A percentile compares a stretch with the other conserved stretches of the same genome.
Evolutionary conservation across 2,888 invertebrate genomes (phyloP).

Genomic region (Craniophora ligustri): DNA sequence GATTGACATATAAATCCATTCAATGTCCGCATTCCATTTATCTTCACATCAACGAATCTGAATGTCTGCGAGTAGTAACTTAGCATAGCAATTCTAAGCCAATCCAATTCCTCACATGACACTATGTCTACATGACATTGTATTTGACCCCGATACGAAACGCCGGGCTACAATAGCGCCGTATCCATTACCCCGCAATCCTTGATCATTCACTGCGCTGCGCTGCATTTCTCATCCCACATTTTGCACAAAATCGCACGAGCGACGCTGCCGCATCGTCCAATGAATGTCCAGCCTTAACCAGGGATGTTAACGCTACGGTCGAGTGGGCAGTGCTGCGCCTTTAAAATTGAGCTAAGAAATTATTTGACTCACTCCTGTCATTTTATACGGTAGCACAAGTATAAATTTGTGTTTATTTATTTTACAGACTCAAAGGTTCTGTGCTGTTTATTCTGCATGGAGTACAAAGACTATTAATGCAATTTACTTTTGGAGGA

Average conservation of each 20-base stretch:
- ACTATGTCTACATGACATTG: slow-evolving; percentile 28
- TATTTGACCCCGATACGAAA: slow-evolving; percentile 25
- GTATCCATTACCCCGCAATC: slow-evolving; percentile 43
- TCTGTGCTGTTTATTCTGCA: slow-evolving; percentile 33
- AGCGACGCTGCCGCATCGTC: slow-evolving; percentile 19
- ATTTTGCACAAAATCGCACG: slow-evolving; percentile 39
- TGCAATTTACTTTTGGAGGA: slow-evolving; percentile 25
- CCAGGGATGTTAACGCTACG: slow-evolving; percentile 28
- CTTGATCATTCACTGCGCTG: slow-evolving; percentile 43
- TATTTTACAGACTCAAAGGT: slow-evolving; percentile 41
- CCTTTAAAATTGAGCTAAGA: slow-evolving; percentile 54
- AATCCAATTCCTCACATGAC: slow-evolving; percentile 13
- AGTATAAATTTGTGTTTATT: slow-evolving; percentile 41
- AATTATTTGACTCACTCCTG: slow-evolving; percentile 51
- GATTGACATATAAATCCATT: slow-evolving; percentile 1
- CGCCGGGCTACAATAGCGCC: slow-evolving; percentile 29
- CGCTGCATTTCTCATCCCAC: slow-evolving; percentile 30
- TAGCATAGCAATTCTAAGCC: not conserved
- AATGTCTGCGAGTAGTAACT: slow-evolving; percentile 5
- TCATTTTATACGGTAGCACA: slow-evolving; percentile 34
- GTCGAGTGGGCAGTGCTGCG: slow-evolving; percentile 33
- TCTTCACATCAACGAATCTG: slow-evolving; percentile 2
- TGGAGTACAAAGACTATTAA: slow-evolving; percentile 41
- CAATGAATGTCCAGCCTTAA: slow-evolving; percentile 42
- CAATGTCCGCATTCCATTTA: slow-evolving; percentile 1